phyloP scores from a whole-genome alignment of 1,140 invertebrate species.

The Mercenaria mercenaria region DNA sequence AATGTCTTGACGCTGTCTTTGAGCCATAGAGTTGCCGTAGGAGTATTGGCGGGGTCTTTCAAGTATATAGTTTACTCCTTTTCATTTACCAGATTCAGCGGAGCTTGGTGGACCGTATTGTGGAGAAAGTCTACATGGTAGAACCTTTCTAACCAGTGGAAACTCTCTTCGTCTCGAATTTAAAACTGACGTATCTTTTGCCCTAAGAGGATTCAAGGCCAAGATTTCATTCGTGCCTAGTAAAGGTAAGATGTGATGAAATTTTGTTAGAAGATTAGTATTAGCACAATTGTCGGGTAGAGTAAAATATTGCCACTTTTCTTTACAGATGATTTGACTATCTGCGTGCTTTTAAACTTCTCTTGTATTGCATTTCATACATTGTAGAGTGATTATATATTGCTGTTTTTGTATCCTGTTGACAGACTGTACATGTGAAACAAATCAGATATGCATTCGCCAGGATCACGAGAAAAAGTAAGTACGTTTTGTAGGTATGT shows the following conservation, averaged over 20 bases:
- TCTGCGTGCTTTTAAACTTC: background rate
- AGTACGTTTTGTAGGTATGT: background rate
- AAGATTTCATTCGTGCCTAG: slow-evolving; percentile 6
- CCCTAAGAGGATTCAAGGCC: slow-evolving; percentile 26
- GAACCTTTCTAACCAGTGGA: slow-evolving; percentile 20
- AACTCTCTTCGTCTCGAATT: slow-evolving; percentile 51
- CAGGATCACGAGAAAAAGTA: slow-evolving; percentile 35
- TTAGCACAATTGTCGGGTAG: no score
- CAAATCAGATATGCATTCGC: background rate
- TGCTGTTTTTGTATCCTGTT: background rate
- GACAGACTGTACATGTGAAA: slow-evolving; percentile 17
- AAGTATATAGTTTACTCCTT: no score
- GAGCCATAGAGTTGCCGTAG: no score
- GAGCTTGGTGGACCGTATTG: slow-evolving; percentile 50
- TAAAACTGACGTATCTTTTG: slow-evolving; percentile 48
- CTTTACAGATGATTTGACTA: background rate
- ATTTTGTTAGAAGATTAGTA: no score
- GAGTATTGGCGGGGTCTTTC: no score
- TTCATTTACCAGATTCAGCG: slow-evolving; percentile 17
- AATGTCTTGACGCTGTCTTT: no score
- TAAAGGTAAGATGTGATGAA: background rate
- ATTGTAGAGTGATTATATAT: background rate
- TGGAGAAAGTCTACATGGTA: slow-evolving; percentile 10
- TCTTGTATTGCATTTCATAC: background rate
- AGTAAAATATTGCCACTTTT: background rate